Conservation (phyloP, 1,140 invertebrate genomes). For the Oppia nitens region DNA sequence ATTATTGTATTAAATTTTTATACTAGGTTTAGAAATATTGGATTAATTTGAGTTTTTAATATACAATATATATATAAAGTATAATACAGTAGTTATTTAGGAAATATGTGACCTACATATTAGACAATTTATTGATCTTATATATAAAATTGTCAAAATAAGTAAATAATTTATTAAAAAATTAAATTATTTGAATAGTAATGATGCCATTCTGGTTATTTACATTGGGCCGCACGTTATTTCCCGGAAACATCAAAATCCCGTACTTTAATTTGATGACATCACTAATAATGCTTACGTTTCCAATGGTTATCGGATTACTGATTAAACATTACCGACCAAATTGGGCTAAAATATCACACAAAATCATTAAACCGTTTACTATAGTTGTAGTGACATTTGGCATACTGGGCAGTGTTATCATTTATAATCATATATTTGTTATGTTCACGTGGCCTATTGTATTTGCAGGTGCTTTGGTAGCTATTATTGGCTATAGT, state of each 20-base stretch:
- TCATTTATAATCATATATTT: conserved; percentile 33
- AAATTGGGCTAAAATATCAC: conserved; percentile 22
- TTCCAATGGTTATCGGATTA: conserved; percentile 32
- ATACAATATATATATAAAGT: too few relatives aligned
- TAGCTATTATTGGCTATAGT: conserved; percentile 35
- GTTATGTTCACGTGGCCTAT: conserved; percentile 26
- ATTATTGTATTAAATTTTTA: too few relatives aligned
- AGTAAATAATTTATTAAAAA: too few relatives aligned
- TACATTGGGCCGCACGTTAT: conserved; percentile 27
- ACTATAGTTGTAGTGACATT: conserved; percentile 31
- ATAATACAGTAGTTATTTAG: too few relatives aligned
- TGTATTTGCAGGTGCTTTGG: conserved; percentile 27
- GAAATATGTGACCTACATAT: too few relatives aligned
- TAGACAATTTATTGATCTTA: too few relatives aligned
- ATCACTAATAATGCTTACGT: conserved; percentile 27
- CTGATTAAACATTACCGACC: conserved; percentile 22
- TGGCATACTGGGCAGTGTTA: conserved; percentile 30
- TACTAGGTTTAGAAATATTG: too few relatives aligned
- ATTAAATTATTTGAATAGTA: conserved; percentile 25
- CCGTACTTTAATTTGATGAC: conserved; percentile 31
- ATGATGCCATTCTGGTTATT: conserved; percentile 36
- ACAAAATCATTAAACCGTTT: conserved; percentile 25
- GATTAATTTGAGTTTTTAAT: too few relatives aligned
- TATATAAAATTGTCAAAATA: too few relatives aligned
- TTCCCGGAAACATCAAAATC: conserved; percentile 23